phyloP scores from a whole-genome alignment of 2,888 invertebrate species.

The Exephanes ischioxanthus region DNA sequence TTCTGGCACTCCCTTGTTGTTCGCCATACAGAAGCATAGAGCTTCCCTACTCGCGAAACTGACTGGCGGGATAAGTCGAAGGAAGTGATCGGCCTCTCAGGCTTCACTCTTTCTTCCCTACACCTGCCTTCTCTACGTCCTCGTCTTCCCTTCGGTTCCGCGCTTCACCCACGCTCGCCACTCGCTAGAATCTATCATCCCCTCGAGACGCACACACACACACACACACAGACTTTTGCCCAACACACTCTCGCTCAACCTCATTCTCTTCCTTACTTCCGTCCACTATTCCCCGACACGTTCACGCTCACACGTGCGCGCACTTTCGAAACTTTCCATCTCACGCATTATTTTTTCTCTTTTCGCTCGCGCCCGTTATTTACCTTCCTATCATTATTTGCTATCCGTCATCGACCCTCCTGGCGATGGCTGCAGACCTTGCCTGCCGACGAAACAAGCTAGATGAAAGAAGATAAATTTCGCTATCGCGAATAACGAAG shows the following conservation, averaged over 20 bases:
- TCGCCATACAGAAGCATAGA: neutral
- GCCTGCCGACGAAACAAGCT: neutral
- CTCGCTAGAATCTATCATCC: conserved; percentile 45
- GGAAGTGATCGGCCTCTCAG: conserved; percentile 52
- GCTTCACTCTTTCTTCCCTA: conserved; percentile 63
- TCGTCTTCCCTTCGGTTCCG: conserved; percentile 17
- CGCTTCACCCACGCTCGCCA: conserved; percentile 25
- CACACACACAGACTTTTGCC: neutral
- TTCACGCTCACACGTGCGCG: conserved; percentile 16
- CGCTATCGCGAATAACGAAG: neutral
- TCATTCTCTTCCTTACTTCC: conserved; percentile 48
- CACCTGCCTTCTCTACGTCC: conserved; percentile 39
- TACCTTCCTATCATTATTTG: neutral
- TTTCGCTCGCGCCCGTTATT: conserved; percentile 8
- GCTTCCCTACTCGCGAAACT: conserved; percentile 33
- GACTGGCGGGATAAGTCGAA: conserved; percentile 56
- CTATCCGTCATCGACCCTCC: neutral
- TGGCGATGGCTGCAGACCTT: neutral
- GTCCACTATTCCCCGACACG: conserved; percentile 30
- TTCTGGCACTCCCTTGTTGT: neutral
- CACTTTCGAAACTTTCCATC: conserved; percentile 12
- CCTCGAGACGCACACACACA: conserved; percentile 26
- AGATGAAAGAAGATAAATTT: neutral
- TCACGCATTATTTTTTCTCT: conserved; percentile 15
- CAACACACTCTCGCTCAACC: conserved; percentile 62